These are phyloP conservation scores for Vidua macroura DNA, from an alignment of 2,113 vertebrate species.

Conservation along the genomic window DNA sequence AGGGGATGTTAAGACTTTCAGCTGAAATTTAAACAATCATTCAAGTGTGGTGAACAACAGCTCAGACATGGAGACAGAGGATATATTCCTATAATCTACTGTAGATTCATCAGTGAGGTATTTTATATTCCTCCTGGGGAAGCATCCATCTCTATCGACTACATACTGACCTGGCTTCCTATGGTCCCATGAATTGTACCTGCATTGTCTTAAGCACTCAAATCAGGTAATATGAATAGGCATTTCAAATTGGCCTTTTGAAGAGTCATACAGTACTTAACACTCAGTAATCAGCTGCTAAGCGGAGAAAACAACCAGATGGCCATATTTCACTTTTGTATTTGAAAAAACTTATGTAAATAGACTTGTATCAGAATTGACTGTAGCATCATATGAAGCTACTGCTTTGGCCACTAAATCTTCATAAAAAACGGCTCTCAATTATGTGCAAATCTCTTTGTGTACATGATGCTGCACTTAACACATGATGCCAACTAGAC, in stretches of 20 bases:
- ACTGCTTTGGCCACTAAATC: not conserved
- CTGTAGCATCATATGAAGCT: not conserved
- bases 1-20: not conserved
- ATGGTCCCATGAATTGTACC: not conserved
- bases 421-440: not conserved
- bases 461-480: not conserved
- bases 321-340: not conserved
- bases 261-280: not conserved
- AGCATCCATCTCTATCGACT: not conserved
- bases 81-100: not conserved
- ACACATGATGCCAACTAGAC: not conserved
- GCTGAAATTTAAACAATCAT: not conserved
- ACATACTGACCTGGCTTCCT: not conserved
- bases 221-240: not conserved
- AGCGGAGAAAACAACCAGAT: not conserved
- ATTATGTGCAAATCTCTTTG: not conserved
- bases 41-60: not conserved
- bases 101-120: not conserved
- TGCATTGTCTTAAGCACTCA: not conserved
- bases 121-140: not conserved
- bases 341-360: not conserved
- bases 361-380: not conserved
- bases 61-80: not conserved
- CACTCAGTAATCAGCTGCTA: not conserved
- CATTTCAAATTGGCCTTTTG: not conserved